phyloP scores from a whole-genome alignment of 2,797 vertebrate species.

The Microctenopoma steveboyesi region DNA sequence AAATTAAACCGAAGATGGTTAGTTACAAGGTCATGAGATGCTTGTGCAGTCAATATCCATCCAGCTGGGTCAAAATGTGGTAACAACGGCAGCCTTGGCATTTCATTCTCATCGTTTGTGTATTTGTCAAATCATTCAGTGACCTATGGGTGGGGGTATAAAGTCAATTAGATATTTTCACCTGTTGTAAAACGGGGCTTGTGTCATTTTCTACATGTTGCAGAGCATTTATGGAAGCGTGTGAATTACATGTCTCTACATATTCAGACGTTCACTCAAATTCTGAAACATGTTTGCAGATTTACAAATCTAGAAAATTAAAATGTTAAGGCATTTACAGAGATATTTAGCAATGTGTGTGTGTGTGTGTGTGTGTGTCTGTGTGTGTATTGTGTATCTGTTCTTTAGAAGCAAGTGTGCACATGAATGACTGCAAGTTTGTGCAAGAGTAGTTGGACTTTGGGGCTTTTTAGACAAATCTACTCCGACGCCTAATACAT shows the following conservation, averaged over 20 bases:
- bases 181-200: no score
- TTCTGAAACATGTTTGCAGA: not conserved
- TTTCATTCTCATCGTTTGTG: not conserved
- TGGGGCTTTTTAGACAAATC: constrained; percentile 68
- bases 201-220: no score
- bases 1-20: not conserved
- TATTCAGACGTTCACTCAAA: not conserved
- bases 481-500: constrained; percentile 66
- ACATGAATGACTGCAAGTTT: constrained; percentile 33
- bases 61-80: not conserved
- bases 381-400: constrained; percentile 5
- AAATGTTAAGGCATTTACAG: constrained; percentile 7
- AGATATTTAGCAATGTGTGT: constrained; percentile 7
- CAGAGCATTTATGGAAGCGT: not conserved
- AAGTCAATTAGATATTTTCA: no score
- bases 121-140: no score
- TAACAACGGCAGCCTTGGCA: not conserved
- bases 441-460: constrained; percentile 39
- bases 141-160: no score
- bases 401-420: constrained; percentile 11
- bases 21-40: not conserved
- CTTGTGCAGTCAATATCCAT: not conserved
- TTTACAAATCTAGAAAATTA: constrained; percentile 2
- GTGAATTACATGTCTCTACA: not conserved
- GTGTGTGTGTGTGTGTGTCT: constrained; percentile 6